Base-by-base conservation (phyloP, 2,888 invertebrate genomes). In the Hypomecis atomaria region DNA sequence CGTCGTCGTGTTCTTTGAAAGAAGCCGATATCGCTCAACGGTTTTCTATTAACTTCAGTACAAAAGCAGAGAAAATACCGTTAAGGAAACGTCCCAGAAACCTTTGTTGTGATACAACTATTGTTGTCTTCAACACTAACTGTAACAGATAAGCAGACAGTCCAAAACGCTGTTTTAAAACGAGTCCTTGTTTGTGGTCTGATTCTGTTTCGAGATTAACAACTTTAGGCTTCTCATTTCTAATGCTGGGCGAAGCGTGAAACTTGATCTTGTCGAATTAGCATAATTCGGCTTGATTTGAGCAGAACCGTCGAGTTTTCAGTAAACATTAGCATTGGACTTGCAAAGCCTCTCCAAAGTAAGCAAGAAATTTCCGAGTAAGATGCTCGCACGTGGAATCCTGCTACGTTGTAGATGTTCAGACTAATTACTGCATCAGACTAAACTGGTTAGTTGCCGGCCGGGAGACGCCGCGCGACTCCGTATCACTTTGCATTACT, bases 351-450 rank as follows among this genome's bases (percentile, higher is more conserved):
- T 75, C 70, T 75, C 69, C 57, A 62, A 79, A 82, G 75, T 81
- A 77, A 83, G 78, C 80, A 77, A 77, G 79, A 77, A 76, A 81
- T 77, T 78, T 79, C 77, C 77, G 79, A 83, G 82, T 77, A 78
- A 77, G 71, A 65, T 56, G 68, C 71, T 71, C 73, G 72, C 72
- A 81, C 78, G 77, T 80, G 74, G 71, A 81, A 77, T 81, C 75
- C 72, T 78, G 81, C 82, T 81, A 77, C 78, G 82, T 81, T 78
- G 54, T 82, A 78, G 79, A 78, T 85, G 84, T 84, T 89, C 83
- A 85, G 82, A 85, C 86, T 91, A 90, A 91, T 90, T 89, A 89
- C 86, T 86, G 83, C 85, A 83, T 83, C 81, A 79, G 76, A 80
- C 82, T 89, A 87, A 89, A 87, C 86, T 83, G 82, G 84, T 89